Percentiles rank a stretch among this genome's conserved stretches.
Evolutionary conservation across 2,113 vertebrate genomes (phyloP).

Genomic region (Platycercus adscitus): DNA sequence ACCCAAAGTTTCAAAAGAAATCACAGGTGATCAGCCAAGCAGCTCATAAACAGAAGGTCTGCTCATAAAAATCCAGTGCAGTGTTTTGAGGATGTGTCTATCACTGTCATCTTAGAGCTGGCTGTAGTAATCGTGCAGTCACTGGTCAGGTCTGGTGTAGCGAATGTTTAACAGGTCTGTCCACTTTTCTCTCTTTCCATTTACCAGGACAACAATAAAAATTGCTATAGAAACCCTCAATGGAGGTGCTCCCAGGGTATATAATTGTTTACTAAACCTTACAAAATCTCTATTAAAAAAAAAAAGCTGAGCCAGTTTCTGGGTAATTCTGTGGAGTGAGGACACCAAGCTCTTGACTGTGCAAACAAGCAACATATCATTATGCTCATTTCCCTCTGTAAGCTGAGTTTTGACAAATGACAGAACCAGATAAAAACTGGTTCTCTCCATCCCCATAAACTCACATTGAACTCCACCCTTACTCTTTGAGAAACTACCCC

Average conservation of each 20-base stretch:
- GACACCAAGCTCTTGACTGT: not conserved
- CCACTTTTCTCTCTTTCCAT: not conserved
- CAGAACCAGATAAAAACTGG: not conserved
- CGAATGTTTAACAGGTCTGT: not conserved
- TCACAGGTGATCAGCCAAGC: not conserved
- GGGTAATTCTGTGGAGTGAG: not conserved
- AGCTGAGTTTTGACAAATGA: not conserved
- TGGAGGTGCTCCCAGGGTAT: not conserved
- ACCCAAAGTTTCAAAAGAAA: not conserved
- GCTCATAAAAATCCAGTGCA: not conserved
- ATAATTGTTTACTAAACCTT: not conserved
- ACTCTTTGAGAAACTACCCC: not conserved
- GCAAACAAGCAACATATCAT: not conserved
- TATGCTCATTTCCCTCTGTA: not conserved
- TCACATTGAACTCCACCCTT: not conserved
- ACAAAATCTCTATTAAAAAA: not conserved
- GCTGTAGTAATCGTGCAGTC: fast-evolving
- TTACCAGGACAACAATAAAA: not conserved
- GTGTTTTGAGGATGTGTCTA: not conserved
- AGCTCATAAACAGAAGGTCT: not conserved
- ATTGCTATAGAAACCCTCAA: not conserved
- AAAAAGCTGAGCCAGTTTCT: not conserved
- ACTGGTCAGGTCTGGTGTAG: not conserved
- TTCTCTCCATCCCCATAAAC: not conserved
- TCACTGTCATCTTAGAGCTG: not conserved